Evolutionary conservation across 2,888 invertebrate species (phyloP), one percentile per base, ranked within the genome.

Genomic region (Lordiphosa andalusiaca): DNA sequence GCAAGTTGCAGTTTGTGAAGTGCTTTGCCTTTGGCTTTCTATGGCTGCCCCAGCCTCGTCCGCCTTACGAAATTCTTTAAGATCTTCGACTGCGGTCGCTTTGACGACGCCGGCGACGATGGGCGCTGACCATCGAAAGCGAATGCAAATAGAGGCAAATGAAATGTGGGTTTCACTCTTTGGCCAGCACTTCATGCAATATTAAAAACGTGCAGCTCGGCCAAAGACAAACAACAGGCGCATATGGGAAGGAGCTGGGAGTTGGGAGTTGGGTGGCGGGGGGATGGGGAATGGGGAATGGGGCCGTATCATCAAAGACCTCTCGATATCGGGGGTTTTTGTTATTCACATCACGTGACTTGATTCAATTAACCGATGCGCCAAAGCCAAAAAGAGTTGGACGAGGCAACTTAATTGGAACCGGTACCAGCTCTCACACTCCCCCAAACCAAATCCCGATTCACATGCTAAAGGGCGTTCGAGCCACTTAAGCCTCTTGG

Each of bases 281-380:
- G 10, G 10, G 0, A 16, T n/a, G n/a, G n/a, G n/a, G n/a, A n/a
- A n/a, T n/a, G n/a, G n/a, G n/a, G n/a, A n/a, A n/a, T n/a, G n/a
- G n/a, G n/a, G n/a, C n/a, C n/a, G 40, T 3, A 12, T 63, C 62
- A 63, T 63, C 62, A 61, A 61, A 63, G 61, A 60, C 46, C 53
- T 63, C 47, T 54, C 59, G 50, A 69, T 71, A 70, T 70, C 61
- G 59, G 52, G 61, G 57, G 63, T 57, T 73, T 73, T 83, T 83
- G 61, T 71, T 84, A 87, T 87, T 81, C 87, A 81, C 72, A 87
- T 87, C 87, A 87, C 87, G 87, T 87, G 87, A 87, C 87, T 86
- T 76, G 73, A 87, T 87, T 88, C 88, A 88, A 86, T 86, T 86
- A 86, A 84, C 76, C 78, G 82, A 78, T 77, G 82, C 76, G 85